Base-by-base conservation (phyloP, 2,113 vertebrate species). In the Nerophis lumbriciformis region DNA sequence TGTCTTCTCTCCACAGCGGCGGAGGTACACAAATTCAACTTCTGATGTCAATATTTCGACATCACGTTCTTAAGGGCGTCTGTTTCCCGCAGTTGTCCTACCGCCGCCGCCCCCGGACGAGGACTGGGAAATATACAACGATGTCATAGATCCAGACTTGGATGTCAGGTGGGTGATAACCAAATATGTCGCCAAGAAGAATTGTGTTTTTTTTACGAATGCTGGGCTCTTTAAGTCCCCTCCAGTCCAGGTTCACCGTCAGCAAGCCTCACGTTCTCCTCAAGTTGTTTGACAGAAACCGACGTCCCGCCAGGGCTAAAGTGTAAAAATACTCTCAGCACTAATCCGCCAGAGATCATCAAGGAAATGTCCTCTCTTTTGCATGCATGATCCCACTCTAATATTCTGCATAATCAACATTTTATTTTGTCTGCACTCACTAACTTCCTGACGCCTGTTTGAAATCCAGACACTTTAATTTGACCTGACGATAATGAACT, bases 61-160 rank as follows among this genome's bases (percentile, higher is more conserved):
- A 28, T 28, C 3, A 28, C 28, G 28, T 28, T 28, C 28, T 28
- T 4, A 28, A 28, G 28, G 28, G 28, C 28, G 28, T 28, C 28
- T 28, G 28, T 28, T 12, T 65, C 77, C 47, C 77, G 19, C 79
- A 95, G 92, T 85, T 5, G 54, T 83, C 11, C 5, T 62, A 28
- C 88, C 94, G 6, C 91, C 91, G 1, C 86, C 89, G 14, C 88
- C 88, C 45, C 87, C 91, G 37, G 78, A 63, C 14, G 83, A 87
- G 0, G 88, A 82, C 5, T 91, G 91, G 61, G 94, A 95, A 8
- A 92, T 98, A 70, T 98, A 98, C 54, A 92, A 95, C 59, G 95
- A 93, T 8, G 68, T 96, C 55, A 85, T 92, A 4, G 92, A 94
- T 14, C 83, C 89, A 53, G 88, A 87, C 4, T 44, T 72, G 56